phyloP scores from a whole-genome alignment of 2,888 invertebrate species.

The Aleiodes alternator region DNA sequence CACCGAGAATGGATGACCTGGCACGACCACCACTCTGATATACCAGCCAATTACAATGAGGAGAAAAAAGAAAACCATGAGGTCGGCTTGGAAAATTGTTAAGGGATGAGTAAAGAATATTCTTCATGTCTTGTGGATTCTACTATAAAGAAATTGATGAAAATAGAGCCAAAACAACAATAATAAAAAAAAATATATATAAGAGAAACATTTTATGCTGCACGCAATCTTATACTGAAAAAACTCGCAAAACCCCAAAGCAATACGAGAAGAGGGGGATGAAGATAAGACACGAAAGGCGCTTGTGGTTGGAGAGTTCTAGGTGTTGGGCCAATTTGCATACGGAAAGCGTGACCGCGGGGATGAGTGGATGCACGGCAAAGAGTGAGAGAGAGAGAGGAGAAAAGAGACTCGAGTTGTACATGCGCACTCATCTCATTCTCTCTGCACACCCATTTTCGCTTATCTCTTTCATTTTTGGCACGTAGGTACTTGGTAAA shows the following conservation, averaged over 20 bases:
- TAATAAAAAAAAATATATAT: background rate
- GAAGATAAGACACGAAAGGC: slow-evolving; percentile 66
- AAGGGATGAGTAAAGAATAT: background rate
- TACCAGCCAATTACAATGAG: background rate
- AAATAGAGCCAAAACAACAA: background rate
- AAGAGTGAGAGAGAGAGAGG: background rate
- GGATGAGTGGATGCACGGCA: slow-evolving; percentile 43
- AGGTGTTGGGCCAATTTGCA: slow-evolving; percentile 64
- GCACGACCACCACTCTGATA: slow-evolving; percentile 21
- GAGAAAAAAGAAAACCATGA: slow-evolving; percentile 25
- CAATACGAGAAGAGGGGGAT: slow-evolving; percentile 54
- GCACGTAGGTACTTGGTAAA: slow-evolving; percentile 21
- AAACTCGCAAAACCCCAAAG: slow-evolving; percentile 47
- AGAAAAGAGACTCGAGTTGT: background rate
- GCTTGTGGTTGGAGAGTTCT: slow-evolving; percentile 55
- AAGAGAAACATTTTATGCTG: slow-evolving; percentile 41
- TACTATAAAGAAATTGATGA: background rate
- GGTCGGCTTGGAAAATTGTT: slow-evolving; percentile 26
- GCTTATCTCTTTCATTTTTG: slow-evolving; percentile 26
- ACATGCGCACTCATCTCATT: slow-evolving; percentile 26
- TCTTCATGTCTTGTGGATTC: background rate
- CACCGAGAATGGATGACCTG: slow-evolving; percentile 45
- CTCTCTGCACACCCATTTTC: slow-evolving; percentile 21
- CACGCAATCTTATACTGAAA: slow-evolving; percentile 60
- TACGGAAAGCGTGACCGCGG: slow-evolving; percentile 56